Conservation (phyloP, 2,113 vertebrate genomes). For the Romanogobio albipinnatus region DNA sequence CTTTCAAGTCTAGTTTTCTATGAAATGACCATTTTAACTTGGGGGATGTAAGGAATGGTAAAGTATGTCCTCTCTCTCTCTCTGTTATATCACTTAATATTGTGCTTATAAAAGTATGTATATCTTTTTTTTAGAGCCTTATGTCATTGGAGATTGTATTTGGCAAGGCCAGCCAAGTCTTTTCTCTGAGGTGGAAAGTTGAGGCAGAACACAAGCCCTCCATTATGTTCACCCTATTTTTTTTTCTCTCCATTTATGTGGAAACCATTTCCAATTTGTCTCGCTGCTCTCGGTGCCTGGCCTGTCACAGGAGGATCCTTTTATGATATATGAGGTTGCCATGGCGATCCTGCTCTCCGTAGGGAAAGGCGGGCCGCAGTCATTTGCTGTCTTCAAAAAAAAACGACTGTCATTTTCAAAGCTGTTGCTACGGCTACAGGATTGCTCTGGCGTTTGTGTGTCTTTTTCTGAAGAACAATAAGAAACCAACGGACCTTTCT, state of each 20-base stretch:
- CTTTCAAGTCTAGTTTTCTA: no score
- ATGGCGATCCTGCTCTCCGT: constrained; percentile 78
- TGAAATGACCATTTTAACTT: no score
- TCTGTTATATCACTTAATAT: background rate
- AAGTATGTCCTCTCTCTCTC: background rate
- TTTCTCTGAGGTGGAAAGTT: constrained; percentile 76
- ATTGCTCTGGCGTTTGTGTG: background rate
- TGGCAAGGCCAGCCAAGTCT: constrained; percentile 61
- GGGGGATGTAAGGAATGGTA: no score
- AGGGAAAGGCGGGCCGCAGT: constrained; percentile 63
- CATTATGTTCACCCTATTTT: constrained; percentile 46
- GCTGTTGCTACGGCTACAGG: constrained; percentile 39
- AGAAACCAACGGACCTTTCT: background rate
- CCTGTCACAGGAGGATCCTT: constrained; percentile 75
- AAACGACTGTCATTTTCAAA: constrained; percentile 35
- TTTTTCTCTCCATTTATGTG: constrained; percentile 52
- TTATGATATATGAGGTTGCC: constrained; percentile 80
- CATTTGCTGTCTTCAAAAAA: constrained; percentile 36
- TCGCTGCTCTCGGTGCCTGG: constrained; percentile 63
- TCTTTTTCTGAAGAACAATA: background rate
- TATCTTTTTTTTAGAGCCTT: constrained; percentile 48
- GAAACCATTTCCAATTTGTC: constrained; percentile 72
- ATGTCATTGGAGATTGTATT: constrained; percentile 61
- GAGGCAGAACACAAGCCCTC: constrained; percentile 72
- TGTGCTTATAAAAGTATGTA: constrained; percentile 17